Evolutionary conservation across 2,888 invertebrate genomes (phyloP).

Genomic region (Lamellibrachia columna): DNA sequence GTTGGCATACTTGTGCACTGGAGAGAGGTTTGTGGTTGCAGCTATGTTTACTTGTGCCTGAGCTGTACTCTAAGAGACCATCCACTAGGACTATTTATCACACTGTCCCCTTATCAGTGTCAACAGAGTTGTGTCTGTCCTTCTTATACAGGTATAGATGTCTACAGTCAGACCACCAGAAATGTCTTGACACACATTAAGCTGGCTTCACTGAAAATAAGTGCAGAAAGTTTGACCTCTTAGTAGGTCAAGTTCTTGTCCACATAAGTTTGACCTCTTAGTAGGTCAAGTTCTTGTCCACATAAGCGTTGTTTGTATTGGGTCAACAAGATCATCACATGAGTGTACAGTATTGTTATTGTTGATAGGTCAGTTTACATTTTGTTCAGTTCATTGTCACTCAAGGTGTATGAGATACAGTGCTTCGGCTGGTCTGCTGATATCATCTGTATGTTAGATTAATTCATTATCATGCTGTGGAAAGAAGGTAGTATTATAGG

Average conservation of each 20-base stretch:
- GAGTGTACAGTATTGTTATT: not conserved
- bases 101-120: not conserved
- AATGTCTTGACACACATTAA: conserved; percentile 8
- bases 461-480: not conserved
- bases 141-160: not conserved
- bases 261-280: not conserved
- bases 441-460: not conserved
- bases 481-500: not conserved
- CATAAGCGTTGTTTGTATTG: not conserved
- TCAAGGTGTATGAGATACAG: not conserved
- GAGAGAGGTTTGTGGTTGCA: not conserved
- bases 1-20: not conserved
- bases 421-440: not conserved
- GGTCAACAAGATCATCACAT: not conserved
- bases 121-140: not conserved
- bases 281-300: not conserved
- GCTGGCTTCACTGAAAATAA: not conserved
- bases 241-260: not conserved
- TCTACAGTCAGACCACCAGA: not conserved
- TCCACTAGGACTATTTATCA: not conserved
- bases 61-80: not conserved
- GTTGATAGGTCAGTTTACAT: conserved; percentile 16
- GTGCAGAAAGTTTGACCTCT: conserved; percentile 6
- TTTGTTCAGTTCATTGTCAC: not conserved
- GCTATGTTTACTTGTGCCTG: not conserved